Evolutionary conservation across 2,797 vertebrate species (phyloP), one percentile per base, ranked within the genome.

Genomic region (Danionella dracula): DNA sequence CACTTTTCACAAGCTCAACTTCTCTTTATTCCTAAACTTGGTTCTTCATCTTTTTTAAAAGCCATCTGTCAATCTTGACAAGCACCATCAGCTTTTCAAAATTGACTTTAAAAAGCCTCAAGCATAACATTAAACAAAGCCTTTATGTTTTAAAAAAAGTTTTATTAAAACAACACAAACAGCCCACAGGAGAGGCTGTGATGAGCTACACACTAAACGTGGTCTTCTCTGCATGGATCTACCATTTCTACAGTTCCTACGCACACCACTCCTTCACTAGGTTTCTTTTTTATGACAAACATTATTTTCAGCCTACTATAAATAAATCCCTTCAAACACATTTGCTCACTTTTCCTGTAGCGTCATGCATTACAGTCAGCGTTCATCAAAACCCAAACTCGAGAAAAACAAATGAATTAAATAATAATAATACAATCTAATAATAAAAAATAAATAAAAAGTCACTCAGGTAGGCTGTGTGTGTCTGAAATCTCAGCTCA

Each of bases 351-450:
- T 69, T 15, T 56, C 6, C 42, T 29, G 53, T 35, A 42, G 46
- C 38, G 23, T 58, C 56, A 54, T 73, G 62, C 48, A 44, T 19
- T 27, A 67, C 37, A 50, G 17, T 19, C 23, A 32, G 15, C 51
- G 42, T 32, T 63, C 54, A 49, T 16, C 19, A n/a, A 27, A 34
- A 12, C 31, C 15, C 21, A 37, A 37, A 29, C 17, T 27, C 8
- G 51, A 31, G 58, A 76, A 45, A 53, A 50, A 72, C 27, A 6
- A 4, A 12, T 17, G 19, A 38, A 13, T 10, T 5, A 16, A 29
- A 34, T 45, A 46, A 46, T 23, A 67, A 50, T n/a, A n/a, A n/a
- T n/a, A n/a, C n/a, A n/a, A n/a, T n/a, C n/a, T n/a, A n/a, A n/a
- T n/a, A n/a, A n/a, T n/a, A 44, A 60, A 49, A 63, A 44, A 49